Percentiles rank a stretch among this genome's conserved stretches.
These are phyloP conservation scores for Chiroxiphia lanceolata DNA, from an alignment of 2,797 vertebrate species.

Conservation along the genomic window DNA sequence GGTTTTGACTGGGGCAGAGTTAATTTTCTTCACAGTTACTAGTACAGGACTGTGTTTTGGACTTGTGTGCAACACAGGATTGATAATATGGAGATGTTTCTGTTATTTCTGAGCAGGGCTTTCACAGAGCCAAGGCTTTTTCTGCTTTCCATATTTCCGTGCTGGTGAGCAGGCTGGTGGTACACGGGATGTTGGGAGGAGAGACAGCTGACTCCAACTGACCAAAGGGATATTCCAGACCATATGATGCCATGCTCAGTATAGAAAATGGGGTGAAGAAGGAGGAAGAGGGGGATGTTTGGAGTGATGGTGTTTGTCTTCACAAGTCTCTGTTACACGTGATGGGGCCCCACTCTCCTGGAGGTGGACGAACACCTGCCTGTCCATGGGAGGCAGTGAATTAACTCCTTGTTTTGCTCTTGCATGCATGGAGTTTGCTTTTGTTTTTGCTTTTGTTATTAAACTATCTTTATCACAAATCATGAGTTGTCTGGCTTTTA, in stretches of 20 bases:
- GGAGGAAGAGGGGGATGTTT: not conserved
- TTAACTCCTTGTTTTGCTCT: not conserved
- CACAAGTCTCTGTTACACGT: rapidly evolving
- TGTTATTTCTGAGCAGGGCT: not conserved
- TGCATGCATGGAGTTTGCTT: not conserved
- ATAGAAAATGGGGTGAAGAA: not conserved
- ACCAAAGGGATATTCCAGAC: not conserved
- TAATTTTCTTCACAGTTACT: not conserved
- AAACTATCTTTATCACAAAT: not conserved
- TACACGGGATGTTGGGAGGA: rapidly evolving
- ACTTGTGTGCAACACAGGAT: not conserved
- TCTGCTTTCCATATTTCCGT: rapidly evolving
- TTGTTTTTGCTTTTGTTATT: not conserved
- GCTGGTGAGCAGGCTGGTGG: rapidly evolving
- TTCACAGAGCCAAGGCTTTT: not conserved
- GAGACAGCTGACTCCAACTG: not conserved
- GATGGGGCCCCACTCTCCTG: not conserved
- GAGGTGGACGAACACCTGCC: not conserved
- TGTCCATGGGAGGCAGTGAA: not conserved
- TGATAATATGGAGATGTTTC: not conserved
- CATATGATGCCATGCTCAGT: rapidly evolving
- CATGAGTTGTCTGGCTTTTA: not conserved
- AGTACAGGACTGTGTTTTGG: rapidly evolving
- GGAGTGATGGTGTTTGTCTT: not conserved
- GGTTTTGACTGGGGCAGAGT: not conserved